A percentile compares a stretch with the other conserved stretches of the same genome.
These are phyloP conservation scores for Pheosia tremula DNA, from an alignment of 2,888 invertebrate species.

Conservation along the genomic window DNA sequence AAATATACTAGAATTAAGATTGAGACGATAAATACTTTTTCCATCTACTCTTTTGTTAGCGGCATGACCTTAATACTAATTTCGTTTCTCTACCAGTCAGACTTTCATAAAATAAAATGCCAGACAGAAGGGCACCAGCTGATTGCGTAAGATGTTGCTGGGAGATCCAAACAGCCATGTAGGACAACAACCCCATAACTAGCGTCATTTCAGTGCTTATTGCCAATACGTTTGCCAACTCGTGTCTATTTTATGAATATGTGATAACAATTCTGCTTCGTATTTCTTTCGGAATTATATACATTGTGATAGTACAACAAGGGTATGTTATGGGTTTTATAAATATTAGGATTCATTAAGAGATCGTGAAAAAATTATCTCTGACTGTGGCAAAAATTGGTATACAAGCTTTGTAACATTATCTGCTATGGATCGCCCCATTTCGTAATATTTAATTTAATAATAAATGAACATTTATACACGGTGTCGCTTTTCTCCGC, in stretches of 20 bases:
- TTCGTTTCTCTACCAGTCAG: slow-evolving; percentile 23
- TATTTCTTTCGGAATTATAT: slow-evolving; percentile 8
- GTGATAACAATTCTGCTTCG: slow-evolving; percentile 16
- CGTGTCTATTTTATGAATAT: slow-evolving; percentile 19
- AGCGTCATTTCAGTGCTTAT: slow-evolving; percentile 31
- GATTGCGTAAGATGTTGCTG: slow-evolving; percentile 46
- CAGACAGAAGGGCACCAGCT: slow-evolving; percentile 65
- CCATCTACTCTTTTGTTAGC: slow-evolving; percentile 13
- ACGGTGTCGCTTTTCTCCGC: too few relatives aligned
- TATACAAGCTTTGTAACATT: too few relatives aligned
- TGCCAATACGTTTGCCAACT: slow-evolving; percentile 42
- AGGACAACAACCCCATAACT: slow-evolving; percentile 59
- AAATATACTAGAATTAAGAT: slow-evolving; percentile 6
- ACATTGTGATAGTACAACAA: background rate
- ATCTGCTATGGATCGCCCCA: too few relatives aligned
- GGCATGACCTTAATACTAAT: slow-evolving; percentile 16
- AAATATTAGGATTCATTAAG: background rate
- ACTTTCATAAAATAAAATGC: slow-evolving; percentile 42
- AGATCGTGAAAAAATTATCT: too few relatives aligned
- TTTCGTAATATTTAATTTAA: too few relatives aligned
- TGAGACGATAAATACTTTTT: slow-evolving; percentile 15
- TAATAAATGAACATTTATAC: too few relatives aligned
- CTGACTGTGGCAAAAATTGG: too few relatives aligned
- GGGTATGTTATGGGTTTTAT: background rate
- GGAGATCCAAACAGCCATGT: slow-evolving; percentile 47